phyloP scores from a whole-genome alignment of 2,888 invertebrate genomes.

The Caenorhabditis uteleia region DNA sequence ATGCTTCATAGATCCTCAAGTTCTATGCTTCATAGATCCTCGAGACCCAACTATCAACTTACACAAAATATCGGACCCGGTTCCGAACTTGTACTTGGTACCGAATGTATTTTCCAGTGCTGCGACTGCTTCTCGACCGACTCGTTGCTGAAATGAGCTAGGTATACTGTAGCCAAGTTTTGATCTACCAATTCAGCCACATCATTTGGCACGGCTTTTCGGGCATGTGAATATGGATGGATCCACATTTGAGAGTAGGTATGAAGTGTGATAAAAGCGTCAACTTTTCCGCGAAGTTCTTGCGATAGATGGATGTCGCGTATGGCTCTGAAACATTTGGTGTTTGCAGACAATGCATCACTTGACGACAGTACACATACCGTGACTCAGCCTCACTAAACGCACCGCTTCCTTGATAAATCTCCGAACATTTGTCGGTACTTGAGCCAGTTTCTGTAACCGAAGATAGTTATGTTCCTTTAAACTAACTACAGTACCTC shows the following conservation, averaged over 20 bases:
- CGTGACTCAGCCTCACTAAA: conserved; percentile 67
- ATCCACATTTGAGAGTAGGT: conserved; percentile 69
- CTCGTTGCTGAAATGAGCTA: conserved; percentile 53
- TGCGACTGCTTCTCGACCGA: conserved; percentile 60
- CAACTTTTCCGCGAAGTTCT: conserved; percentile 60
- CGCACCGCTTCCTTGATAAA: conserved; percentile 63
- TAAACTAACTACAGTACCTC: conserved; percentile 37
- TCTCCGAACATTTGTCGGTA: conserved; percentile 66
- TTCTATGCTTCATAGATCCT: too few relatives aligned
- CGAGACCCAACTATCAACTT: conserved; percentile 15
- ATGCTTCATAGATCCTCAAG: too few relatives aligned
- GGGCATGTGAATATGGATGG: conserved; percentile 66
- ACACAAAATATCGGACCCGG: conserved; percentile 69
- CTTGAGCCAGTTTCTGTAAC: conserved; percentile 58
- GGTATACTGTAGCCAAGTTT: neutral
- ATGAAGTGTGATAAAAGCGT: conserved; percentile 69
- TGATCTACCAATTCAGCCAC: conserved; percentile 61
- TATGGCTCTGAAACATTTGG: conserved; percentile 63
- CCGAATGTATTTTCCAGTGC: conserved; percentile 66
- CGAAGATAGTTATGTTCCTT: neutral
- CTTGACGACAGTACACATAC: too few relatives aligned
- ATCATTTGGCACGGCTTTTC: conserved; percentile 63
- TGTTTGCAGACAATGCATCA: too few relatives aligned
- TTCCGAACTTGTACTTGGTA: conserved; percentile 67
- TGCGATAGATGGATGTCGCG: conserved; percentile 60